Evolutionary conservation across 2,888 invertebrate species (phyloP), one percentile per base, ranked within the genome.

Genomic region (Meloe dianella): DNA sequence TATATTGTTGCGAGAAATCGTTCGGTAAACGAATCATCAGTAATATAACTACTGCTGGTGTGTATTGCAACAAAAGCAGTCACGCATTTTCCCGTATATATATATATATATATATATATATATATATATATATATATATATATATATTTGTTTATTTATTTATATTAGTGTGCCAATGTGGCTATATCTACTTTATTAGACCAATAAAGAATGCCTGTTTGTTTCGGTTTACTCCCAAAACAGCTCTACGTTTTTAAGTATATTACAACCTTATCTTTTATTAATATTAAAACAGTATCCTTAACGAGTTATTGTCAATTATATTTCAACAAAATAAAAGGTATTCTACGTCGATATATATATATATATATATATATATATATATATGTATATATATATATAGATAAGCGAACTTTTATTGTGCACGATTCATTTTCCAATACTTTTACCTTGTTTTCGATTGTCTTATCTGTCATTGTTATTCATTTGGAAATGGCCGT

Each of bases 151-250:
- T n/a, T 68, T 62, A 54, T 20, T 6, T 69, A 66, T 64, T 17
- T 41, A 41, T 14, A 67, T 64, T 67, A 71, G 59, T 67, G 6
- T 54, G 59, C 47, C 67, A 67, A 66, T 65, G 69, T 61, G 69
- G 66, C 66, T 66, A 24, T 71, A 69, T 73, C 70, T 70, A 70
- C 70, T 73, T 71, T 73, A 73, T 73, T 73, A 71, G 66, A 65
- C 70, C 70, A 68, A 73, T 66, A 65, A 60, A 54, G 64, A 47
- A 20, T 58, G 61, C 60, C 63, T 66, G n/a, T n/a, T 61, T 65
- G 65, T 65, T 66, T 54, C 64, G 51, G 24, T 47, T 2, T 20
- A 20, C 20, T 47, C 47, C 4, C 47, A 22, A 1, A 47, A 10
- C 20, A 20, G 17, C 10, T 17, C n/a, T 24, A 24, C 14, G 14